Evolutionary conservation across 2,113 vertebrate species (phyloP).

Genomic region (Girardinichthys multiradiatus): DNA sequence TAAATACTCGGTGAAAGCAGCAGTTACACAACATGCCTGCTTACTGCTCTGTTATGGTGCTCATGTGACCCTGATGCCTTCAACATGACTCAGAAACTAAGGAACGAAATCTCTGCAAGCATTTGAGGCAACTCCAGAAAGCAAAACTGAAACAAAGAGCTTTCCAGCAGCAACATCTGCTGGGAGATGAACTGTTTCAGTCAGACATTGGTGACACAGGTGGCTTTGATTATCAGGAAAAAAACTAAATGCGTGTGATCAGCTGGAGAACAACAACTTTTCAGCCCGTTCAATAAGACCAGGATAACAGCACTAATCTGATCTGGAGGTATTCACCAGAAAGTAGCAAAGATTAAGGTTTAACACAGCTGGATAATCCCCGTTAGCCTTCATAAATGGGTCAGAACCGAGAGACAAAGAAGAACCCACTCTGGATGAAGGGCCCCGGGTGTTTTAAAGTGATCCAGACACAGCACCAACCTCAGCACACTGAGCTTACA

Average conservation of each 20-base stretch:
- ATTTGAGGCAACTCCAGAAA: constrained; percentile 18
- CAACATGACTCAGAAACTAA: constrained; percentile 18
- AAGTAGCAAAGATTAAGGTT: constrained; percentile 14
- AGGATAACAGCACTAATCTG: neutral
- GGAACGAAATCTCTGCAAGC: constrained; percentile 24
- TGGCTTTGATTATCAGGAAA: neutral
- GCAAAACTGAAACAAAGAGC: neutral
- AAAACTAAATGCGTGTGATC: neutral
- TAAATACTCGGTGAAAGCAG: neutral
- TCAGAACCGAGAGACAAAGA: neutral
- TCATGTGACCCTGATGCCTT: constrained; percentile 26
- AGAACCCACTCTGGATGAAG: neutral
- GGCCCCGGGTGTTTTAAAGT: too few relatives aligned
- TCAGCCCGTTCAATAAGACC: neutral
- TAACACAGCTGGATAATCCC: constrained; percentile 1
- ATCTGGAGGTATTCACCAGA: constrained; percentile 11
- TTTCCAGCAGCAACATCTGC: neutral
- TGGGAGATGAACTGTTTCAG: neutral
- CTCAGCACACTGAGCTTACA: neutral
- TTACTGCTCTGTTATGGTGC: neutral
- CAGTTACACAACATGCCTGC: neutral
- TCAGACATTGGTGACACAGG: too few relatives aligned
- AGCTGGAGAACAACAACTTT: neutral
- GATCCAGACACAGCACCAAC: too few relatives aligned
- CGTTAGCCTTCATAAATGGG: constrained; percentile 6